A percentile compares a stretch with the other conserved stretches of the same genome.
These are phyloP conservation scores for Ibycter americanus DNA, from an alignment of 2,797 vertebrate genomes.

Conservation along the genomic window DNA sequence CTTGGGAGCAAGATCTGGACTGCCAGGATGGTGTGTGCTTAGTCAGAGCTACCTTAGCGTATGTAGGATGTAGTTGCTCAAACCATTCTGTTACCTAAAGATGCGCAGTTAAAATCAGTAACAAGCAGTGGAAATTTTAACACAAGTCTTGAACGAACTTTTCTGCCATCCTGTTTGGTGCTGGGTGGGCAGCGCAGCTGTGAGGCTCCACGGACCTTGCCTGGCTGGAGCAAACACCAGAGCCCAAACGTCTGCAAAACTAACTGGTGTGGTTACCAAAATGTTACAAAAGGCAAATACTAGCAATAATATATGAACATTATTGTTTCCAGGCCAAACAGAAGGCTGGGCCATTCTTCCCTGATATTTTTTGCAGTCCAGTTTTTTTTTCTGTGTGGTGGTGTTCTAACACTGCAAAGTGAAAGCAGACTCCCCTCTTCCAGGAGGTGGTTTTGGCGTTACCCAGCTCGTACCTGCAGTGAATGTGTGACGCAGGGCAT, in stretches of 20 bases:
- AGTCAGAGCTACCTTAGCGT: not conserved
- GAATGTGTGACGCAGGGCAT: rapidly evolving
- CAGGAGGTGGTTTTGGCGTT: not conserved
- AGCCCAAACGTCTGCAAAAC: not conserved
- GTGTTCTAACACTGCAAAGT: not conserved
- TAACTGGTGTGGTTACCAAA: not conserved
- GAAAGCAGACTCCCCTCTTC: not conserved
- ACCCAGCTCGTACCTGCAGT: rapidly evolving
- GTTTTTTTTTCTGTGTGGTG: not conserved
- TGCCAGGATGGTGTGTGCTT: not conserved
- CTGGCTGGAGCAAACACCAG: not conserved
- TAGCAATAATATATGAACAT: rapidly evolving
- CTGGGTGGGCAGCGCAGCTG: rapidly evolving
- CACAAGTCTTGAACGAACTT: too few species aligned
- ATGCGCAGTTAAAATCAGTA: not conserved
- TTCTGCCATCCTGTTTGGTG: not conserved
- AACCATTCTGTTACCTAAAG: not conserved
- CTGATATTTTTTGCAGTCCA: not conserved
- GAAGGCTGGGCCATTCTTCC: not conserved
- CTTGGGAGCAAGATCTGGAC: not conserved
- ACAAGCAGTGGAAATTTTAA: not conserved
- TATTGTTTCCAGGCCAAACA: not conserved
- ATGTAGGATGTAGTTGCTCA: rapidly evolving
- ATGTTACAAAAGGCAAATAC: too few species aligned
- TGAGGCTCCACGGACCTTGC: not conserved